Conservation (phyloP, 2,113 vertebrate species). For the Lophius piscatorius region DNA sequence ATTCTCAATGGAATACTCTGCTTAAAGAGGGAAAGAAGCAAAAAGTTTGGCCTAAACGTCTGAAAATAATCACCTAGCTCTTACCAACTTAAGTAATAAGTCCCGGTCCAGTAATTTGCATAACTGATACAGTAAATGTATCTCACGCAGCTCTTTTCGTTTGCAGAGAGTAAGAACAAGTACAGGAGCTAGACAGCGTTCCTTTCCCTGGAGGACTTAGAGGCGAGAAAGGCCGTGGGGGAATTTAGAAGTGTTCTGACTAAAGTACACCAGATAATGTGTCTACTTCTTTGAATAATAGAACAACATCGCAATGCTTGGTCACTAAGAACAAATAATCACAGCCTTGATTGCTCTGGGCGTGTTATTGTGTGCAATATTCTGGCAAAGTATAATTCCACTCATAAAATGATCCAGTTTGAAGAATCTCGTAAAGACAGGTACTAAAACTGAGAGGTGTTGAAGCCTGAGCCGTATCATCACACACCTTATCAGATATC, state of each 20-base stretch:
- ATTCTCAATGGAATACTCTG: constrained; percentile 51
- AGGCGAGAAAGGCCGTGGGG: constrained; percentile 42
- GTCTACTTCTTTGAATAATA: constrained; percentile 49
- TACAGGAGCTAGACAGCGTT: constrained; percentile 41
- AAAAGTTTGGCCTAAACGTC: neutral
- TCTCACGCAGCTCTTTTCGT: constrained; percentile 32
- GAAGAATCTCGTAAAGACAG: constrained; percentile 39
- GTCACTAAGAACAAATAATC: constrained; percentile 33
- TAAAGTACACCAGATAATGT: constrained; percentile 38
- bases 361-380: constrained; percentile 13
- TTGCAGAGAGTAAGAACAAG: constrained; percentile 32
- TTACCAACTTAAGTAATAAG: constrained; percentile 59
- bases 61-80: constrained; percentile 18
- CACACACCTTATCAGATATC: constrained; percentile 45
- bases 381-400: constrained; percentile 40
- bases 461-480: constrained; percentile 24
- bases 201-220: constrained; percentile 35
- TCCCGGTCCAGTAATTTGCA: constrained; percentile 58
- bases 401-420: constrained; percentile 49
- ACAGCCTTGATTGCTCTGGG: neutral
- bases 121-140: constrained; percentile 49
- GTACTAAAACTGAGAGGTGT: constrained; percentile 32
- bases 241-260: constrained; percentile 53
- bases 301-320: constrained; percentile 32
- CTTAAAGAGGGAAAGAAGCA: neutral